Conservation (phyloP, 2,888 invertebrate genomes). For the Eudasyphora cyanicolor region DNA sequence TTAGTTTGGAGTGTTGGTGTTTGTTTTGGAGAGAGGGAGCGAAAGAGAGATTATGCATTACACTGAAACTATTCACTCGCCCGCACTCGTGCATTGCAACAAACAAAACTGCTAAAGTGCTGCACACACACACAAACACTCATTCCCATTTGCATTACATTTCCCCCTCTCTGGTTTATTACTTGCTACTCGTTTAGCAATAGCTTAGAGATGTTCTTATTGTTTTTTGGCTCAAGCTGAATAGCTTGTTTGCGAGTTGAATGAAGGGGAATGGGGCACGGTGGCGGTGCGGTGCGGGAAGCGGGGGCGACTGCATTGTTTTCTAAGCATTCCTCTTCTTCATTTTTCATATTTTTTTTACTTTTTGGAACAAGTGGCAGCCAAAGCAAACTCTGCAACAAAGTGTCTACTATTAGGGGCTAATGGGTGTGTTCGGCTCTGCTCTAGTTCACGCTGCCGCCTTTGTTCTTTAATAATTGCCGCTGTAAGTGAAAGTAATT, state of each 20-base stretch:
- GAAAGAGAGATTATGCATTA: too few relatives aligned
- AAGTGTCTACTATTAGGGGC: conserved; percentile 29
- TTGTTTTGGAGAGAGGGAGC: too few relatives aligned
- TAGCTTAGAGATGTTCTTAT: neutral
- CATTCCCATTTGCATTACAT: neutral
- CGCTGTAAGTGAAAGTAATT: conserved; percentile 49
- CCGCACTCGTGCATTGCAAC: neutral
- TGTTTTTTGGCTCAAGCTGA: neutral
- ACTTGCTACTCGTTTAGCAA: neutral
- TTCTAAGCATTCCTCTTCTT: neutral
- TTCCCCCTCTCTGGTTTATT: neutral
- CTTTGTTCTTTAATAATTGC: neutral
- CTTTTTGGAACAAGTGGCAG: neutral
- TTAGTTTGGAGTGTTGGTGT: too few relatives aligned
- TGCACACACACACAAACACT: too few relatives aligned
- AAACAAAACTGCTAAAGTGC: conserved; percentile 20
- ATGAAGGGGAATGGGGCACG: neutral
- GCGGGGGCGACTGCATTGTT: neutral
- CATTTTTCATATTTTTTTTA: too few relatives aligned
- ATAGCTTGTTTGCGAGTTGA: neutral
- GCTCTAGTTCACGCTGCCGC: conserved; percentile 2
- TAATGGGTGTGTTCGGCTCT: conserved; percentile 14
- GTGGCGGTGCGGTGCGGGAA: neutral
- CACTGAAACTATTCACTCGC: neutral
- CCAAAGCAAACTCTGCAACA: neutral